Base-by-base conservation (phyloP, 2,797 vertebrate species). In the Acridotheres tristis region DNA sequence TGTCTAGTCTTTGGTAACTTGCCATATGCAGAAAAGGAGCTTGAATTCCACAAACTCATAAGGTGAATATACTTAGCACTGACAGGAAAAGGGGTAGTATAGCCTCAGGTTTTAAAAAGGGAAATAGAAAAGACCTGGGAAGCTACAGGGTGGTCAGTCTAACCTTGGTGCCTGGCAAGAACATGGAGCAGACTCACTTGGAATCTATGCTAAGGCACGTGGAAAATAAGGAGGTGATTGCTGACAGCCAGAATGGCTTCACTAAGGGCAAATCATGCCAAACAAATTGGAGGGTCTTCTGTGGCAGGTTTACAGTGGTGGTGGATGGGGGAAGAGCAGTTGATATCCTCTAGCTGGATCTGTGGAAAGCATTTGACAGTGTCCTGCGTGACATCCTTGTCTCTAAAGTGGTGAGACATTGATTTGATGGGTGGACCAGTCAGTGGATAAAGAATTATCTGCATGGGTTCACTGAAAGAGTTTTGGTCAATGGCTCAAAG, bases 361-460 rank as follows among this genome's bases (percentile, higher is more conserved):
- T 36, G 22, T 36, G 77, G 34, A 58, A 43, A 50, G 43, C 32
- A 9, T 63, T 57, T 43, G 58, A 23, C 15, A 1, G 13, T 43
- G 18, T 32, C 18, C 10, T 1, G 0, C 5, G 8, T 4, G 5
- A 32, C 30, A 27, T 42, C 30, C 30, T 61, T 42, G 26, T 81
- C 26, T 68, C 18, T 48, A 12, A 75, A 36, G 55, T 27, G 55
- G 16, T 42, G 47, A 42, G 48, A 22, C 6, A 5, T 32, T 36
- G 9, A 36, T 48, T 36, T 42, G 18, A 20, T 68, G 48, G 22
- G 22, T 62, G 13, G 22, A 16, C 3, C 32, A 50, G 55, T 55
- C 48, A 43, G 36, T 38, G 48, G 19, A 29, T n/a, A 29, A 50
- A 16, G 42, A 62, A 42, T n/a, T 32, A 16, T 1, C 32, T 75